These are phyloP conservation scores for Odontesthes bonariensis DNA, from an alignment of 2,113 vertebrate species.

Conservation along the genomic window DNA sequence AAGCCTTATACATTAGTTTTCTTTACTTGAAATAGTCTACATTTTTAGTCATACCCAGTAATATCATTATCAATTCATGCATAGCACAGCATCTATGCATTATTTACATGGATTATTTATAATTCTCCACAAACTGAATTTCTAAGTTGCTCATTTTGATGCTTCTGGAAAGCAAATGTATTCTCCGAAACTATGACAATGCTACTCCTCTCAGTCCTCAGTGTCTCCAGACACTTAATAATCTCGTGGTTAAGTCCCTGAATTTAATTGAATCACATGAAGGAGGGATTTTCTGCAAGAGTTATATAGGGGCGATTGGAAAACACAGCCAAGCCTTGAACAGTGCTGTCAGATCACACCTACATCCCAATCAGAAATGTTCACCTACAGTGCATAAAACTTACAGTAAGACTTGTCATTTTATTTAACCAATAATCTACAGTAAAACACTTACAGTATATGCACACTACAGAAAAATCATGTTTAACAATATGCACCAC, in stretches of 20 bases:
- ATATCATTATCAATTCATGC: neutral
- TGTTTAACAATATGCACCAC: conserved; percentile 58
- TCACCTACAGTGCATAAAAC: conserved; percentile 52
- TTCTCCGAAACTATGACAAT: too few relatives aligned
- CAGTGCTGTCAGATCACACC: conserved; percentile 30
- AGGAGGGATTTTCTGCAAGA: too few relatives aligned
- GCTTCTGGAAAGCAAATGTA: too few relatives aligned
- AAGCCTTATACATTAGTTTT: neutral
- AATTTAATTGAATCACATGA: too few relatives aligned
- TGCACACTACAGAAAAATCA: conserved; percentile 56
- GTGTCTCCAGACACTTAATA: too few relatives aligned
- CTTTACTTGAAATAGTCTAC: neutral
- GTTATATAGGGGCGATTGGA: too few relatives aligned
- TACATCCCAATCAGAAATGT: conserved; percentile 44
- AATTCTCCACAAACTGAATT: too few relatives aligned
- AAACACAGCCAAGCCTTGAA: conserved; percentile 21
- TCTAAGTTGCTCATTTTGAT: too few relatives aligned
- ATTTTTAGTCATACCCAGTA: neutral
- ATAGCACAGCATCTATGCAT: neutral
- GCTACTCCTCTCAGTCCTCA: too few relatives aligned
- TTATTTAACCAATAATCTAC: conserved; percentile 60
- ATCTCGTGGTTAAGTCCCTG: too few relatives aligned
- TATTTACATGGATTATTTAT: neutral
- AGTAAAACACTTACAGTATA: conserved; percentile 70
- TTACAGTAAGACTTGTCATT: conserved; percentile 58